Base-by-base conservation (phyloP, 2,113 vertebrate genomes). In the Tichodroma muraria region DNA sequence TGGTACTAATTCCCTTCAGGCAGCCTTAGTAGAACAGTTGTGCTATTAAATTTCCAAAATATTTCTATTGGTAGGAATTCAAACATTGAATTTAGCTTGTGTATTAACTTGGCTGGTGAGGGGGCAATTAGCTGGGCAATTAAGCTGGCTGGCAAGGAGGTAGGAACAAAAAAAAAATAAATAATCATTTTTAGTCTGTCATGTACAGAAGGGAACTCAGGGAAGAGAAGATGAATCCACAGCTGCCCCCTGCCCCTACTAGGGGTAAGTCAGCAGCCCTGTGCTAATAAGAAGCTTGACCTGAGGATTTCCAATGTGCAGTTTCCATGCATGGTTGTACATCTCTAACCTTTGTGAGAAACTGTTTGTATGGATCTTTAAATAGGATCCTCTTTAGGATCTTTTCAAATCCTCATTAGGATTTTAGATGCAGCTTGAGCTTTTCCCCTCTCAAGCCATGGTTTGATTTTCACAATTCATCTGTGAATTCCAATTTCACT, bases 241-340 rank as follows among this genome's bases (percentile, higher is more conserved):
- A 69, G 27, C 33, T 52, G 9, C 27, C 63, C 21, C 53, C 37
- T 52, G 45, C 27, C 27, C 72, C 33, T n/a, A 33, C 15, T 14
- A 53, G n/a, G 37, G 35, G 15, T 42, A 42, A 35, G 7, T 35
- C 38, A 61, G 42, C n/a, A 90, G 44, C 17, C 27, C 19, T 72
- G 22, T 17, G 25, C 31, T 49, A 45, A 9, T 10, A 45, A 53
- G 37, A 61, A 70, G 33, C 8, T 37, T 53, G 45, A 61, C 45
- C 15, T 42, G 56, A 52, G 63, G 45, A 60, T 80, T 61, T 94
- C 45, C 47, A 52, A 1, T 10, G 37, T 59, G 60, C 52, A 44
- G 9, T 31, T 61, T 60, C 24, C 21, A 23, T 37, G 22, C 0
- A 0, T 28, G 20, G 11, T n/a, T 85, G 6, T 35, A 50, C 1